Percentiles rank a stretch among this genome's conserved stretches.
phyloP scores from a whole-genome alignment of 2,888 invertebrate species.

The Perizoma flavofasciatum region DNA sequence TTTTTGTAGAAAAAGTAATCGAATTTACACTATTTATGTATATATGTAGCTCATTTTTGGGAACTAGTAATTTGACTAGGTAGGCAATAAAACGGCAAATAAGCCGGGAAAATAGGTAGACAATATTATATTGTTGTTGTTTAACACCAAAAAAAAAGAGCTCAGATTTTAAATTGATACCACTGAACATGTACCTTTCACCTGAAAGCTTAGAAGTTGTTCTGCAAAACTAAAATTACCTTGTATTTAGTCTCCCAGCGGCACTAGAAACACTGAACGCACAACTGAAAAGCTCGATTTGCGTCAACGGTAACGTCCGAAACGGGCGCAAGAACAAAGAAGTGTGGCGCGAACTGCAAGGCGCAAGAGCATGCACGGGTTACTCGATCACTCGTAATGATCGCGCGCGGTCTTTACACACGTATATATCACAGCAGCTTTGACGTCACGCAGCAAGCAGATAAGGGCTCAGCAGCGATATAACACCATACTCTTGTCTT shows the following conservation, averaged over 20 bases:
- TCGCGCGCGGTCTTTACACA: constrained; percentile 68
- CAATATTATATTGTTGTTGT: too few relatives aligned
- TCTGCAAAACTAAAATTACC: constrained; percentile 49
- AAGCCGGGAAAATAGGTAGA: too few relatives aligned
- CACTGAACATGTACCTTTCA: too few relatives aligned
- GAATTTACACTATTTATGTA: too few relatives aligned
- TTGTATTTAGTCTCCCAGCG: constrained; percentile 43
- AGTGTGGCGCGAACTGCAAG: constrained; percentile 53
- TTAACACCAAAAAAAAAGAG: too few relatives aligned
- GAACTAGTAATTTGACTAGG: too few relatives aligned
- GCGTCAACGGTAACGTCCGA: constrained; percentile 29
- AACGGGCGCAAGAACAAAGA: constrained; percentile 49
- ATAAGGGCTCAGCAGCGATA: constrained; percentile 52
- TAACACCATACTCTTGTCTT: constrained; percentile 3
- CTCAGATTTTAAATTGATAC: neutral
- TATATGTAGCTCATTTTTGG: too few relatives aligned
- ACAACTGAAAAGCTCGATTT: constrained; percentile 46
- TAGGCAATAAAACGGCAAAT: too few relatives aligned
- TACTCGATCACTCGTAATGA: constrained; percentile 67
- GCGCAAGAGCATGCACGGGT: constrained; percentile 60
- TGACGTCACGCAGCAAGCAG: constrained; percentile 66
- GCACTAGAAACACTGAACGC: constrained; percentile 61
- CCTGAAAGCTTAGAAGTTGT: too few relatives aligned
- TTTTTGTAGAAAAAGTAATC: too few relatives aligned
- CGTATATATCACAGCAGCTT: constrained; percentile 67